Base-by-base conservation (phyloP, 2,888 invertebrate species). In the Drosophila melanosoma region DNA sequence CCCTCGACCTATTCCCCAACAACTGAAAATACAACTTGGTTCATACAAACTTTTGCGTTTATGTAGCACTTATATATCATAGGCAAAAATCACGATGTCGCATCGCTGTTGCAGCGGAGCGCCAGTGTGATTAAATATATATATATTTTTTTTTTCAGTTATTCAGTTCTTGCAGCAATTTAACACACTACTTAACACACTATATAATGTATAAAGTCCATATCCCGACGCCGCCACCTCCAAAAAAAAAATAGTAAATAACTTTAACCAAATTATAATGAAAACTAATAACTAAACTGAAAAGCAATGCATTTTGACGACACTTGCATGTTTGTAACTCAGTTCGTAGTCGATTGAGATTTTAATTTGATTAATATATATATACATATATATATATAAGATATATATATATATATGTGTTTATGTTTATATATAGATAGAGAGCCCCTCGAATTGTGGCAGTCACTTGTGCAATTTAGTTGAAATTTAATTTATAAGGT, bases 31-130 rank as follows among this genome's bases (percentile, higher is more conserved):
- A 59, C 49, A 83, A 88, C 89, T 91, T 91, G 91, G 91, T 91
- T 91, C 91, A 91, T 91, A 91, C 81, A 91, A 91, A 91, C 86
- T 91, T 91, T 91, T 91, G 64, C 91, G 91, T 91, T 91, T 91
- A 91, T 91, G 76, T 88, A 89, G 91, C 91, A 91, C 91, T 79
- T 76, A 79, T 89, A 78, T 84, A 80, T 81, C 83, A 68, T 74
- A 86, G 88, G 88, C 88, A 49, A 42, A 42, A 51, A 65, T 69
- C 68, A 69, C 69, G 69, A 82, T 81, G 76, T 64, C 69, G 80
- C 74, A 59, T 77, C 74, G 83, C 65, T 72, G 53, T 45, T 53
- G 53, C 59, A 32, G 76, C 67, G 72, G 77, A 53, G 69, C 74
- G 65, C 38, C 81, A 79, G 79, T 69, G 73, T 77, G 73, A 62